Evolutionary conservation across 2,888 invertebrate genomes (phyloP), one percentile per base, ranked within the genome.

Genomic region (Drosophila quinaria): DNA sequence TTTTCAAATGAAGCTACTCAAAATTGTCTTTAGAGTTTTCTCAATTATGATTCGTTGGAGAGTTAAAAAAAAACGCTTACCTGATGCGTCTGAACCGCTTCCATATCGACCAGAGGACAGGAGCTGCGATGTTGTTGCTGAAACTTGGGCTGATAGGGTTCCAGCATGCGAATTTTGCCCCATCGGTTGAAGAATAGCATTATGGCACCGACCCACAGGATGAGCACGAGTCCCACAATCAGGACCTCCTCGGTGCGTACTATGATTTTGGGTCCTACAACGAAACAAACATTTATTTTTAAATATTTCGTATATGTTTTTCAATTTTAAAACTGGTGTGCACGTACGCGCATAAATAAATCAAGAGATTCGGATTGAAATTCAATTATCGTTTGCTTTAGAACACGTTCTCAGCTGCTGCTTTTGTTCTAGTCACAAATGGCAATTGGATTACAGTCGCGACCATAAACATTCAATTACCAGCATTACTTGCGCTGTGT

Each of bases 91-190:
- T 80, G 84, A 29, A 92, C 85, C 3, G 83, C 86, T 67, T 92
- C 92, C 71, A 93, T 66, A 74, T 95, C 95, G 25, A 94, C 95
- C 74, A 96, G 93, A 0, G 95, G 96, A 91, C 96, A 96, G 87
- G 96, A 96, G 82, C 95, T 95, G 80, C 97, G 94, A 93, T 97
- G 97, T 81, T 96, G 96, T 86, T 97, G 96, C 90, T 97, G 96
- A 91, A 97, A 97, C 93, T 97, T 97, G 2, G 97, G 97, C 90
- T 97, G 97, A 92, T 97, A 97, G 0, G 97, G 97, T 91, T 97
- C 97, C 92, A 97, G 93, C 97, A 97, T 97, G 75, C 97, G 95
- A 91, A 98, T 98, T 94, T 98, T 97, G 90, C 97, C 97, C 97
- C 97, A 98, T 75, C 97, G 96, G 93, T 98, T 97, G 94, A 98